phyloP scores from a whole-genome alignment of 2,113 vertebrate species.

The Okapia johnstoni region DNA sequence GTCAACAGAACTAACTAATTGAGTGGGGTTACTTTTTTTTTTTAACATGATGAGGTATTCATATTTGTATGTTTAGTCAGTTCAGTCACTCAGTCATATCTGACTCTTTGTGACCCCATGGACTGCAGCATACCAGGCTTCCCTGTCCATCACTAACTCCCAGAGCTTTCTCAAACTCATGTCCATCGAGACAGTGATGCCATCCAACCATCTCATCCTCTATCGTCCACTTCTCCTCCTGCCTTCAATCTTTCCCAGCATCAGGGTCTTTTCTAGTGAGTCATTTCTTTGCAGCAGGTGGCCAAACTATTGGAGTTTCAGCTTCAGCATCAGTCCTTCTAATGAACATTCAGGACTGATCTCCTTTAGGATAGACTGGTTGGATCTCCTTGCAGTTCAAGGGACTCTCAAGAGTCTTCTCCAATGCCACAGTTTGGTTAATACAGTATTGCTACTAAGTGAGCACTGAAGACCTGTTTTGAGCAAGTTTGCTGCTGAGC shows the following conservation, averaged over 20 bases:
- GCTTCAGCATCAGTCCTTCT: not conserved
- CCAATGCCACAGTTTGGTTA: not conserved
- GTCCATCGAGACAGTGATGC: not conserved
- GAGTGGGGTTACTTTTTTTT: not conserved
- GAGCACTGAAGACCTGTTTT: not conserved
- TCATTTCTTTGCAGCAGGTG: not conserved
- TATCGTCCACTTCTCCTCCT: accelerated
- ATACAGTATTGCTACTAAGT: not conserved
- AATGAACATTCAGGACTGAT: not conserved
- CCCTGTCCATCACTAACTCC: not conserved
- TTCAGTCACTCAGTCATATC: not conserved
- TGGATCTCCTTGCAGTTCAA: not conserved
- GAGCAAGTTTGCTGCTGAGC: not conserved
- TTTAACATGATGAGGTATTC: not conserved
- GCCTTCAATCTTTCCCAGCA: not conserved
- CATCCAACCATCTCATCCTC: not conserved
- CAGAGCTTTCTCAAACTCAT: not conserved
- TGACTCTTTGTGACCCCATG: accelerated
- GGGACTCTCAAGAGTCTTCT: not conserved
- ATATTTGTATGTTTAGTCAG: not conserved
- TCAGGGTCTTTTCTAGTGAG: not conserved
- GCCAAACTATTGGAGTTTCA: not conserved
- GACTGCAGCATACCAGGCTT: not conserved
- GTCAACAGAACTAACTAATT: not conserved
- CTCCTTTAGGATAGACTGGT: not conserved